Percentiles rank a stretch among this genome's conserved stretches.
Evolutionary conservation across 2,797 vertebrate genomes (phyloP).

Genomic region (Micromesistius poutassou): DNA sequence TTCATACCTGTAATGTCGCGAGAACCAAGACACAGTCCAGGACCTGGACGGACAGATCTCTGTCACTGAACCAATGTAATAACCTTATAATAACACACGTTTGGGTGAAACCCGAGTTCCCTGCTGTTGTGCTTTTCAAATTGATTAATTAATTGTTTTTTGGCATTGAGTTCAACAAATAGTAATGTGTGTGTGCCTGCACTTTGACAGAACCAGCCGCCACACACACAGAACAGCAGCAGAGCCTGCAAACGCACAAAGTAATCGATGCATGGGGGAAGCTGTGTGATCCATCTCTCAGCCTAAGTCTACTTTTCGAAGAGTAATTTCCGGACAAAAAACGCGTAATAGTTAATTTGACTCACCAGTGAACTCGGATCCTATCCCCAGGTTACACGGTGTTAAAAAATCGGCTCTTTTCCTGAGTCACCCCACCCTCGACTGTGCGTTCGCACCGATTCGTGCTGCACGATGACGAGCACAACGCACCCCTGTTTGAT

Average conservation of each 20-base stretch:
- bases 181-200: constrained; percentile 2
- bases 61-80: neutral
- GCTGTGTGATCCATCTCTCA: neutral
- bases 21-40: neutral
- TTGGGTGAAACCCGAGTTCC: neutral
- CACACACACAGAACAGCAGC: constrained; percentile 41
- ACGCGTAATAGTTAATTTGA: constrained; percentile 28
- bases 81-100: neutral
- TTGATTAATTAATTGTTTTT: neutral
- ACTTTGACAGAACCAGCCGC: constrained; percentile 39
- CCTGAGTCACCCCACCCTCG: constrained; percentile 73
- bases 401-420: constrained; percentile 59
- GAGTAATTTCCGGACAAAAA: neutral
- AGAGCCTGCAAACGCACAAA: neutral
- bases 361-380: constrained; percentile 65
- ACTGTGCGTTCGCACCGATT: constrained; percentile 41
- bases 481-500: constrained; percentile 32
- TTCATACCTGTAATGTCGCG: too few species aligned
- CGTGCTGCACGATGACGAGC: constrained; percentile 18
- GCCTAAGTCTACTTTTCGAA: neutral
- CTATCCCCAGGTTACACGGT: constrained; percentile 55
- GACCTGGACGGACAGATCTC: neutral
- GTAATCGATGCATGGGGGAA: neutral
- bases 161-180: too few species aligned
- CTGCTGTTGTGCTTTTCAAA: too few species aligned